Evolutionary conservation across 1,140 invertebrate species (phyloP), one percentile per base, ranked within the genome.

Genomic region (Proctacanthus coquilletti): DNA sequence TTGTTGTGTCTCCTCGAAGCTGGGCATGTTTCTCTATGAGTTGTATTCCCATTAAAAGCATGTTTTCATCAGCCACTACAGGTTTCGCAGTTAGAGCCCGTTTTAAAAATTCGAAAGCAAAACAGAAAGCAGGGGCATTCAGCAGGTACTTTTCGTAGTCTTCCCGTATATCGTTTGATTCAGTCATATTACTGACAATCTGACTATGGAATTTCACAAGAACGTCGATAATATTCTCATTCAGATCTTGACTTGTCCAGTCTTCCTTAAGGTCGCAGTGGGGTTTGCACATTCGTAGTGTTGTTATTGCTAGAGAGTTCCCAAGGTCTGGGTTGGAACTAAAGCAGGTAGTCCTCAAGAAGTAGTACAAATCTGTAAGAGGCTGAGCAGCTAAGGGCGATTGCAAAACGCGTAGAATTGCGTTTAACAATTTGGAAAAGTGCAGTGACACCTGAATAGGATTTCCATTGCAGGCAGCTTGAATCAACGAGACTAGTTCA

Each of bases 101-200:
- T 40, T 74, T 75, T 3, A 94, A 58, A 39, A 93, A 71, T 5
- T 83, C 79, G 56, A 89, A 93, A 17, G 75, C 67, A 51, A 84
- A 92, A 25, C 81, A 76, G 62, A 93, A 88, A 1, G 76, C 75
- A 2, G 84, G 75, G 1, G 75, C 75, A 3, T 69, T 69, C 25
- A 85, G 69, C 23, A 67, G 46, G 43, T 56, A n/a, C 50, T 56
- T 30, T 52, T 47, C 39, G 31, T 40, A 13, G 19, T 41, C 21
- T 8, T 27, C 19, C 29, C 31, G 25, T 31, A 37, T 42, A 23
- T 33, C 40, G 2, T 36, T 14, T n/a, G 4, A 14, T 11, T 8
- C 13, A 36, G 25, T 32, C n/a, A n/a, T n/a, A n/a, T n/a, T n/a
- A n/a, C n/a, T n/a, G n/a, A n/a, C n/a, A n/a, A n/a, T n/a, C 41